These are phyloP conservation scores for Toxostoma redivivum DNA, from an alignment of 2,113 vertebrate genomes.

Conservation along the genomic window DNA sequence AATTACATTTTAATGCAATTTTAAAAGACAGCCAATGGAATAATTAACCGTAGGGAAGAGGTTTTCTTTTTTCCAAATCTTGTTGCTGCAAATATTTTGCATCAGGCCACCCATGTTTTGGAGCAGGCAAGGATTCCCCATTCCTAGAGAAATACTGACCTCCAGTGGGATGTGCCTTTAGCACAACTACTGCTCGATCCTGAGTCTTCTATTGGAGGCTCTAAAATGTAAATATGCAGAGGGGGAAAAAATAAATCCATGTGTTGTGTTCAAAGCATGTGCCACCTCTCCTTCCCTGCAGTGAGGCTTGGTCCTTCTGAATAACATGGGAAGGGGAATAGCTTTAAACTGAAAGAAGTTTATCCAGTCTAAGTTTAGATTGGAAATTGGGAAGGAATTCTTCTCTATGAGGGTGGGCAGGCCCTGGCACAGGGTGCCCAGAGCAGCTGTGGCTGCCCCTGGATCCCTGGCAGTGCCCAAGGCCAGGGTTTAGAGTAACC, in stretches of 20 bases:
- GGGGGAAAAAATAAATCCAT: accelerated
- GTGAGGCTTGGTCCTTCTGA: neutral
- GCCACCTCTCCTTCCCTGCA: neutral
- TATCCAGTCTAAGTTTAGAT: neutral
- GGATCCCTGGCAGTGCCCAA: neutral
- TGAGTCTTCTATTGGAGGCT: neutral
- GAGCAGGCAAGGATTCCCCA: neutral
- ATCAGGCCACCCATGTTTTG: neutral
- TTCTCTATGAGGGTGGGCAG: accelerated
- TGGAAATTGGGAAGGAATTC: neutral
- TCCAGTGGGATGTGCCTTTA: slow-evolving; percentile 9
- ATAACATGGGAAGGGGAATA: neutral
- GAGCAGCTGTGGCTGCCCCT: neutral
- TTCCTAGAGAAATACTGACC: slow-evolving; percentile 47
- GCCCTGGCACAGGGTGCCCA: neutral
- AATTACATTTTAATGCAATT: neutral
- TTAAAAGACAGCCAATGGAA: slow-evolving; percentile 34
- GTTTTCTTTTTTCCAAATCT: neutral
- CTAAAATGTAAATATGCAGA: accelerated
- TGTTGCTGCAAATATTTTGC: neutral
- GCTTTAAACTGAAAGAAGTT: neutral
- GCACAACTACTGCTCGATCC: neutral
- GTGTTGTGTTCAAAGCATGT: accelerated
- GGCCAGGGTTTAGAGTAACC: neutral
- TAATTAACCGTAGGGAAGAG: slow-evolving; percentile 33